These are phyloP conservation scores for Nasonovia ribisnigri DNA, from an alignment of 2,888 invertebrate genomes.

Conservation along the genomic window DNA sequence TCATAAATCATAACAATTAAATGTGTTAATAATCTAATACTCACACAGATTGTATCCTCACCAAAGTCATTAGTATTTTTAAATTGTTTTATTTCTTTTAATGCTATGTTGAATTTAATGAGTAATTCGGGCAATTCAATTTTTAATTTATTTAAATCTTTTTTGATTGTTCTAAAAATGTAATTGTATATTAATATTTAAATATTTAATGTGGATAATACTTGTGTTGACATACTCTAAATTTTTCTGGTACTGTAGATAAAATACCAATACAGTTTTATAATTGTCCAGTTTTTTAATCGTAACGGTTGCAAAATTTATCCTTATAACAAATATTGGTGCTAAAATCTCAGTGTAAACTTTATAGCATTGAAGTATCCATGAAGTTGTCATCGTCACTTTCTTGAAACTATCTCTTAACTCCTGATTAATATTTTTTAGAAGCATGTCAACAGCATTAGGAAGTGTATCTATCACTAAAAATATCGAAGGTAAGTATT, in stretches of 20 bases:
- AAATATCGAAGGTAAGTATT: background rate
- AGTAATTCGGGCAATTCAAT: background rate
- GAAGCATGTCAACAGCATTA: background rate
- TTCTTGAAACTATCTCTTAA: background rate
- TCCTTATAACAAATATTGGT: conserved; percentile 38
- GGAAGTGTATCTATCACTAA: conserved; percentile 47
- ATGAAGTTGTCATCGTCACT: background rate
- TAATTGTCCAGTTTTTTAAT: background rate
- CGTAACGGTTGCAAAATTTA: background rate
- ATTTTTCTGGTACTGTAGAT: conserved; percentile 31
- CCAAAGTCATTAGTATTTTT: background rate
- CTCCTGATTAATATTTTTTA: background rate
- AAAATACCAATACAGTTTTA: conserved; percentile 25
- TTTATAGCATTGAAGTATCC: conserved; percentile 34
- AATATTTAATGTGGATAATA: background rate
- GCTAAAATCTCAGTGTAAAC: conserved; percentile 22
- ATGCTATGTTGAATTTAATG: background rate
- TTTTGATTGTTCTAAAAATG: conserved; percentile 37
- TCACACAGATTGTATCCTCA: background rate
- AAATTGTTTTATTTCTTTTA: background rate
- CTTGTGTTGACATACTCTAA: conserved; percentile 30
- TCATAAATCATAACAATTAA: background rate
- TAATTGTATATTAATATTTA: background rate
- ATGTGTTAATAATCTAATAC: background rate
- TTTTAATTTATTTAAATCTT: conserved; percentile 28